These are phyloP conservation scores for Pandion haliaetus DNA, from an alignment of 2,113 vertebrate species.

Conservation along the genomic window DNA sequence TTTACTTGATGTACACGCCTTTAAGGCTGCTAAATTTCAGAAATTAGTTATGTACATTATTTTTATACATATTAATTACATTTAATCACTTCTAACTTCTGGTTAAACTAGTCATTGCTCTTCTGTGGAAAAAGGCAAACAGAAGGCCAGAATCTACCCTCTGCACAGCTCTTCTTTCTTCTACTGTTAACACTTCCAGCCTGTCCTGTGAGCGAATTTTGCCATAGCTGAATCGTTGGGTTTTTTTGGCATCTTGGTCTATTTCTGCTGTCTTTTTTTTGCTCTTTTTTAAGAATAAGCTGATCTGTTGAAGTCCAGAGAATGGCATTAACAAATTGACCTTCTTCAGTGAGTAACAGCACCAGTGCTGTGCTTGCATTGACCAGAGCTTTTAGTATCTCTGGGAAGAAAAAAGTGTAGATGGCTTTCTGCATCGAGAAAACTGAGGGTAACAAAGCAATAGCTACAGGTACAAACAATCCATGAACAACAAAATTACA, in stretches of 20 bases:
- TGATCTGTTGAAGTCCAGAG: not conserved
- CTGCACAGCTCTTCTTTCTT: not conserved
- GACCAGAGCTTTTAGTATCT: not conserved
- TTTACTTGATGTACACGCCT: not conserved
- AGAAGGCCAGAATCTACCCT: not conserved
- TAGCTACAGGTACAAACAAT: not conserved
- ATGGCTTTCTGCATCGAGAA: not conserved
- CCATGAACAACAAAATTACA: not conserved
- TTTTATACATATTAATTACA: not conserved
- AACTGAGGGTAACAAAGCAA: not conserved
- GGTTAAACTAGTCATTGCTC: not conserved
- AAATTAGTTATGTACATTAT: not conserved
- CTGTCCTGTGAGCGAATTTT: not conserved
- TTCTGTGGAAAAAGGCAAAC: not conserved
- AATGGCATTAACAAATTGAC: not conserved
- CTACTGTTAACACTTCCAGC: not conserved
- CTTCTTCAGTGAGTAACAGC: not conserved
- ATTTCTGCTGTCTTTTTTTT: not conserved
- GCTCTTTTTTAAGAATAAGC: not conserved
- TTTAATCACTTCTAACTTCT: not conserved
- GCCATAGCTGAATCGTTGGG: not conserved
- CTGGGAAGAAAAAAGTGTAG: too few relatives aligned
- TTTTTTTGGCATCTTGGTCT: not conserved
- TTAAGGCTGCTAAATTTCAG: not conserved
- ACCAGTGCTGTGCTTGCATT: not conserved